These are phyloP conservation scores for Diorhabda elongata DNA, from an alignment of 1,140 invertebrate genomes.

Conservation along the genomic window DNA sequence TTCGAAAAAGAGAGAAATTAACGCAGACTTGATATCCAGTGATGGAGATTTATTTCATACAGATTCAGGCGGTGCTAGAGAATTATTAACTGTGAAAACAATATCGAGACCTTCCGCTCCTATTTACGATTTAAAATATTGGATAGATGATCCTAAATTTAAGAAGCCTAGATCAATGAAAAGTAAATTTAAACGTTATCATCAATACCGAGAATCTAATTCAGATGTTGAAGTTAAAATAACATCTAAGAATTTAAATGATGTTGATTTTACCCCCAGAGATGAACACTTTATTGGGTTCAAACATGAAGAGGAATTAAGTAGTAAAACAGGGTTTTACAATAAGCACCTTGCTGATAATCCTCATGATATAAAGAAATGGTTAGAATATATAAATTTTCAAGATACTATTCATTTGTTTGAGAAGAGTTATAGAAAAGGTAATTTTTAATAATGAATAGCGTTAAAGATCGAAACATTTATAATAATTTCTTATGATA, in stretches of 20 bases:
- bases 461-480: constrained; percentile 19
- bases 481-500: constrained; percentile 46
- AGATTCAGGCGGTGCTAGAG: constrained; percentile 49
- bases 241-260: constrained; percentile 30
- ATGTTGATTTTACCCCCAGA: constrained; percentile 26
- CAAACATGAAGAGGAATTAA: constrained; percentile 50
- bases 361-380: constrained; percentile 51
- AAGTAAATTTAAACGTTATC: constrained; percentile 44
- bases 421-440: constrained; percentile 45
- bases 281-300: constrained; percentile 35
- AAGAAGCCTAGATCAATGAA: constrained; percentile 34
- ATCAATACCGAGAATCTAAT: constrained; percentile 37
- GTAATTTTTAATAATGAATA: constrained; percentile 33
- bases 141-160: constrained; percentile 34
- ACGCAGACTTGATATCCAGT: not conserved
- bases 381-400: constrained; percentile 56
- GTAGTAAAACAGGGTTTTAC: constrained; percentile 49
- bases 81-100: constrained; percentile 49
- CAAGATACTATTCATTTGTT: constrained; percentile 52
- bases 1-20: constrained; percentile 14
- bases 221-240: constrained; percentile 35
- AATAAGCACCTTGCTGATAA: constrained; percentile 51
- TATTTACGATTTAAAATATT: constrained; percentile 43
- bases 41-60: constrained; percentile 33
- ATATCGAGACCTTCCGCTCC: constrained; percentile 50